Evolutionary conservation across 2,797 vertebrate species (phyloP).

Genomic region (Lagocephalus sceleratus): DNA sequence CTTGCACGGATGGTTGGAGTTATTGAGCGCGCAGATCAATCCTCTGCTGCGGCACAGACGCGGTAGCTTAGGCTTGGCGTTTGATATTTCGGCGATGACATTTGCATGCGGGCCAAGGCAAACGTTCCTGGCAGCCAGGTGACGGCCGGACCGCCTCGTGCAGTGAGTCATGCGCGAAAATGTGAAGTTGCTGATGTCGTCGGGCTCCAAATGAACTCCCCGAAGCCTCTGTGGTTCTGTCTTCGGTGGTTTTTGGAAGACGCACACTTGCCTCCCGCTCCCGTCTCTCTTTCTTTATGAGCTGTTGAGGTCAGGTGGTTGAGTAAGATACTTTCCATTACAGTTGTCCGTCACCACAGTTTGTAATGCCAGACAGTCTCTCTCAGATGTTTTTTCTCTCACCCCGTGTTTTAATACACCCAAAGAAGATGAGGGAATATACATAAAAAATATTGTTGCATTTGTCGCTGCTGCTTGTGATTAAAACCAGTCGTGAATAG

Average conservation of each 20-base stretch:
- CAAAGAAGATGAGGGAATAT: neutral
- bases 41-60: conserved; percentile 15
- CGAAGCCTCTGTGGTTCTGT: conserved; percentile 31
- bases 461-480: no score
- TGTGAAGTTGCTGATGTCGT: conserved; percentile 34
- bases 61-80: conserved; percentile 18
- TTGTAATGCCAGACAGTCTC: conserved; percentile 30
- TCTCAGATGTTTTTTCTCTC: conserved; percentile 5
- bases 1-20: conserved; percentile 18
- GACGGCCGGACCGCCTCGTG: conserved; percentile 13
- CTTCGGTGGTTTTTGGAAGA: conserved; percentile 39
- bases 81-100: conserved; percentile 24
- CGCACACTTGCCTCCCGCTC: conserved; percentile 30
- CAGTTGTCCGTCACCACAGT: conserved; percentile 35
- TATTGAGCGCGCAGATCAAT: conserved; percentile 27
- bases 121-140: conserved; percentile 23
- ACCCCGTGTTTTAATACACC: conserved; percentile 17
- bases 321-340: conserved; percentile 47
- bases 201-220: conserved; percentile 19
- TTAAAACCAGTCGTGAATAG: no score
- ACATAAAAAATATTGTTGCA: no score
- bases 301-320: conserved; percentile 25
- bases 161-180: conserved; percentile 20
- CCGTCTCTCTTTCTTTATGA: conserved; percentile 9
- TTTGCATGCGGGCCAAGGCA: conserved; percentile 1